Conservation (phyloP, 2,797 vertebrate genomes). For the Hephaestus fuliginosus region DNA sequence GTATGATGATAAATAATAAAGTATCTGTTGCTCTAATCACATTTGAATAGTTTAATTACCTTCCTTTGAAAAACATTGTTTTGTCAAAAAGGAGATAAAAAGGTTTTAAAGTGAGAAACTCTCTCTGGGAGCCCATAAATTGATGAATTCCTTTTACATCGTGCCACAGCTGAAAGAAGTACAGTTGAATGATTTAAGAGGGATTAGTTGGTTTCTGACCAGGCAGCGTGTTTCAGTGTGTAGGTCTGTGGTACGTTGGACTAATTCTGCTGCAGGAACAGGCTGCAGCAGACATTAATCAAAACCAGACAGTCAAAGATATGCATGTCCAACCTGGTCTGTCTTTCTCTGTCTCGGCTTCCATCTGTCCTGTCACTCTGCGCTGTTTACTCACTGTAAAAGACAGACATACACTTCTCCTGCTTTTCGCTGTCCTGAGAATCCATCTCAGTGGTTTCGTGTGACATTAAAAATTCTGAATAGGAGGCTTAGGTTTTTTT, state of each 20-base stretch:
- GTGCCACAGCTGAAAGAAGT: conserved; percentile 15
- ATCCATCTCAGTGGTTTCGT: not conserved
- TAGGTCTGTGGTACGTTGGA: conserved; percentile 5
- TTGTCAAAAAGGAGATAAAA: conserved; percentile 9
- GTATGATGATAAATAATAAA: no score
- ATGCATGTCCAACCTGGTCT: conserved; percentile 10
- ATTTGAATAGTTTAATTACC: not conserved
- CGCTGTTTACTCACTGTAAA: conserved; percentile 4
- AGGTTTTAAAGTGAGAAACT: not conserved
- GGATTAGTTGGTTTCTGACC: conserved; percentile 23
- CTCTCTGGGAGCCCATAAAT: not conserved
- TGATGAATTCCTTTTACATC: not conserved
- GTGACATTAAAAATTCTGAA: conserved; percentile 15
- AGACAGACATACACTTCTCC: conserved; percentile 1
- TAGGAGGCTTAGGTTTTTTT: not conserved
- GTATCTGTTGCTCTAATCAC: not conserved
- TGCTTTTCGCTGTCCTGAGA: conserved; percentile 5
- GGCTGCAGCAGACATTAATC: conserved; percentile 38
- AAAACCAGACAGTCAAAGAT: conserved; percentile 14
- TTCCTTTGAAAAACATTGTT: not conserved
- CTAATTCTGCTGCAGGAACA: conserved; percentile 28
- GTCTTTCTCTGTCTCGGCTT: conserved; percentile 1
- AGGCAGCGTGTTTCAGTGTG: not conserved
- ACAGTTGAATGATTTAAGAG: conserved; percentile 21
- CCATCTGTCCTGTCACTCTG: conserved; percentile 47